These are phyloP conservation scores for Epirrhoe tristata DNA, from an alignment of 2,888 invertebrate species.

Conservation along the genomic window DNA sequence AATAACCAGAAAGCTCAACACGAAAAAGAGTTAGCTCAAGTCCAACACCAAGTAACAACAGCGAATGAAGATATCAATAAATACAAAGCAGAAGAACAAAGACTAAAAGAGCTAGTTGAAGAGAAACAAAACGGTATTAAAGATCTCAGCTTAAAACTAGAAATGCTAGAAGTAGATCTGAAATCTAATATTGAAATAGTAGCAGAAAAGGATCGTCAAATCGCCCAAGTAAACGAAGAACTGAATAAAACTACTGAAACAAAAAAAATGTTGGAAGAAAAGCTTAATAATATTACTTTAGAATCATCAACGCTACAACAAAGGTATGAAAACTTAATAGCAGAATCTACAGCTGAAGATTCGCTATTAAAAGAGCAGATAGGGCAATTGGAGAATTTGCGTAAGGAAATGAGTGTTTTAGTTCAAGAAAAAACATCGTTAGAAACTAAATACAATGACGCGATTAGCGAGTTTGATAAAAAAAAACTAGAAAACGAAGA, in stretches of 20 bases:
- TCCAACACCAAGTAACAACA: constrained; percentile 61
- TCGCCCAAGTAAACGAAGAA: constrained; percentile 69
- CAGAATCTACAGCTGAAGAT: constrained; percentile 76
- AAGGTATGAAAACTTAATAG: constrained; percentile 73
- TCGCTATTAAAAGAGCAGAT: constrained; percentile 72
- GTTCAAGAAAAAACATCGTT: constrained; percentile 68
- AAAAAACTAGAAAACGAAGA: constrained; percentile 63
- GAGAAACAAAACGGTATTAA: constrained; percentile 74
- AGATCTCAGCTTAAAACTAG: constrained; percentile 72
- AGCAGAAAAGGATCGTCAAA: constrained; percentile 79
- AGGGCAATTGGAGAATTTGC: constrained; percentile 65
- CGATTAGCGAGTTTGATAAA: constrained; percentile 58
- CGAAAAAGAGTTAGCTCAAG: constrained; percentile 69
- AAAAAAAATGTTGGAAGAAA: constrained; percentile 80
- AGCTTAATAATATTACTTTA: constrained; percentile 67
- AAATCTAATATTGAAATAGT: constrained; percentile 77
- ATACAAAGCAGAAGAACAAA: constrained; percentile 61
- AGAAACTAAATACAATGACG: constrained; percentile 64
- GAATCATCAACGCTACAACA: constrained; percentile 72
- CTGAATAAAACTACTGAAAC: constrained; percentile 68
- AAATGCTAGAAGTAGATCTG: constrained; percentile 78
- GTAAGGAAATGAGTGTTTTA: constrained; percentile 65
- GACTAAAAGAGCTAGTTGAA: constrained; percentile 59
- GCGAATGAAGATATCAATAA: constrained; percentile 64
- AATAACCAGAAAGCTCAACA: constrained; percentile 72